Conservation (phyloP, 1,140 invertebrate species). For the Conus ventricosus region DNA sequence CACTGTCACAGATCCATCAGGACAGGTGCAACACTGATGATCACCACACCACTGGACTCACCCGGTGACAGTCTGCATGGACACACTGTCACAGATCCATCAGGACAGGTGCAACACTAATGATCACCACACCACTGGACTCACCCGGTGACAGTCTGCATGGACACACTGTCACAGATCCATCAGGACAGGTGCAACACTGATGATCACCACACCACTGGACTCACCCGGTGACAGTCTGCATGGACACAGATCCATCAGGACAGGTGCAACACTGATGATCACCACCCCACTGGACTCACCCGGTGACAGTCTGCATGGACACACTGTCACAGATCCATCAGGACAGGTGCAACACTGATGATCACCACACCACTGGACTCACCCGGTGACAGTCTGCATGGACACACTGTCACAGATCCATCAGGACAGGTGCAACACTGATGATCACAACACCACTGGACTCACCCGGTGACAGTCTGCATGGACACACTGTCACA, state of each 20-base stretch:
- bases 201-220: no score
- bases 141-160: slow-evolving; percentile 81
- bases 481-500: slow-evolving; percentile 71
- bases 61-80: slow-evolving; percentile 81
- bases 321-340: slow-evolving; percentile 47
- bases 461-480: slow-evolving; percentile 80
- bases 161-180: slow-evolving; percentile 59
- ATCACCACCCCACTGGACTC: slow-evolving; percentile 42
- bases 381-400: slow-evolving; percentile 80
- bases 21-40: no score
- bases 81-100: slow-evolving; percentile 35
- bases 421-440: no score
- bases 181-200: no score
- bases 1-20: no score
- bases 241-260: slow-evolving; percentile 65
- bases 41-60: slow-evolving; percentile 53
- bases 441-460: no score
- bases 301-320: slow-evolving; percentile 81
- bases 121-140: slow-evolving; percentile 14
- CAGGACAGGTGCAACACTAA: no score
- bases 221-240: slow-evolving; percentile 80
- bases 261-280: no score
- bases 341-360: no score
- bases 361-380: no score
- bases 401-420: slow-evolving; percentile 67